A percentile compares a stretch with the other conserved stretches of the same genome.
Evolutionary conservation across 1,140 invertebrate species (phyloP).

Genomic region (Vollenhovia emeryi): DNA sequence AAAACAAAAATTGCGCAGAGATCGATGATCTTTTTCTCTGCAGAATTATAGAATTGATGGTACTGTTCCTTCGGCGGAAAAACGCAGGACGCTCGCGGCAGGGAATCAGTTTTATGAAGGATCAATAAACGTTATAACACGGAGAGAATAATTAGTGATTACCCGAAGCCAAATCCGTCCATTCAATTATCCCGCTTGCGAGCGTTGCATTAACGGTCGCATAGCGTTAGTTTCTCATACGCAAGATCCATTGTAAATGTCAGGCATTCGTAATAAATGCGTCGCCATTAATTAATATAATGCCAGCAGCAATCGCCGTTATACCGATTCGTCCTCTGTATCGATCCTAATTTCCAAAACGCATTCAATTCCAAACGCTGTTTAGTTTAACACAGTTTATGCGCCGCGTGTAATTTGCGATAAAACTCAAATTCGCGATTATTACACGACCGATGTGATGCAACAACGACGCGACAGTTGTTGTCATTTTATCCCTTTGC

Average conservation of each 20-base stretch:
- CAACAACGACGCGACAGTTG: neutral
- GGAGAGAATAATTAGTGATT: slow-evolving; percentile 40
- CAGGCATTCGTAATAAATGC: slow-evolving; percentile 56
- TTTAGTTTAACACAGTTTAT: slow-evolving; percentile 36
- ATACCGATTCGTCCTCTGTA: slow-evolving; percentile 7
- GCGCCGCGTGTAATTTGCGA: slow-evolving; percentile 1
- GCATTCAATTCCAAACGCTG: slow-evolving; percentile 27
- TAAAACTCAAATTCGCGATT: slow-evolving; percentile 45
- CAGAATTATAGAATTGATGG: neutral
- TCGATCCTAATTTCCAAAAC: slow-evolving; percentile 55
- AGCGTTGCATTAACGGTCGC: slow-evolving; percentile 38
- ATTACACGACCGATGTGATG: neutral
- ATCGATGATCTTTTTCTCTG: neutral
- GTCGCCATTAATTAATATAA: slow-evolving; percentile 51
- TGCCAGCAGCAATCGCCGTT: slow-evolving; percentile 42
- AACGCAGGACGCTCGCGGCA: neutral
- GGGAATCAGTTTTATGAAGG: neutral
- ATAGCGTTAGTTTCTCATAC: slow-evolving; percentile 51
- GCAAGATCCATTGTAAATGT: slow-evolving; percentile 51
- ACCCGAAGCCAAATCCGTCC: neutral
- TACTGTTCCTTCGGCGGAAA: neutral
- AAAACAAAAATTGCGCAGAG: neutral
- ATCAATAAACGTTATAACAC: neutral
- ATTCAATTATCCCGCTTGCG: slow-evolving; percentile 41
- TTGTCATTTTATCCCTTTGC: neutral